Conservation (phyloP, 1,140 invertebrate species). For the Sminthurinus signatus region DNA sequence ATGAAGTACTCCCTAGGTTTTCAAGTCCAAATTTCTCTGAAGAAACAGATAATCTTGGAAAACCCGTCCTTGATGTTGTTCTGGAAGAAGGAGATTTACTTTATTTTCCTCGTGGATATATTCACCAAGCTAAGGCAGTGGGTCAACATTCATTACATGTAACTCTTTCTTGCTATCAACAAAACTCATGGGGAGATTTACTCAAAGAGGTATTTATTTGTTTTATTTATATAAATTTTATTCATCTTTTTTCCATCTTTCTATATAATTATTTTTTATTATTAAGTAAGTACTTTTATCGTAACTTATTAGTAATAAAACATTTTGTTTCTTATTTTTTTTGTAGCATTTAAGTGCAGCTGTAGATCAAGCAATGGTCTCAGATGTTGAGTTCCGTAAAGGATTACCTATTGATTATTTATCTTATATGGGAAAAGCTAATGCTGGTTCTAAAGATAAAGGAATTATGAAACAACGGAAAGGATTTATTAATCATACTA, state of each 20-base stretch:
- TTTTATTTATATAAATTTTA: neutral
- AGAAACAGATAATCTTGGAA: constrained; percentile 58
- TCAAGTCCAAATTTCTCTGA: constrained; percentile 78
- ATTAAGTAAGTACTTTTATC: too few species aligned
- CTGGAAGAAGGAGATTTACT: constrained; percentile 82
- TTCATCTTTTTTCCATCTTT: neutral
- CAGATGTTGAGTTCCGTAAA: constrained; percentile 64
- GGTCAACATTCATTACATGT: constrained; percentile 83
- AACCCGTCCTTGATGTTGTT: constrained; percentile 72
- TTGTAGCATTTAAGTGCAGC: constrained; percentile 52
- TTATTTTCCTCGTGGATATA: constrained; percentile 70
- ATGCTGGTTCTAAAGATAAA: constrained; percentile 48
- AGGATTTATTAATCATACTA: constrained; percentile 55
- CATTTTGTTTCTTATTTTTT: constrained; percentile 9
- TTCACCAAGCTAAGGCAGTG: constrained; percentile 80
- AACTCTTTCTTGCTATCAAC: constrained; percentile 86
- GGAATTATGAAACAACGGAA: constrained; percentile 48
- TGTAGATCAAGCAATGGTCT: constrained; percentile 61
- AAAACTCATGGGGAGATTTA: constrained; percentile 81
- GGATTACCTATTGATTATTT: constrained; percentile 76
- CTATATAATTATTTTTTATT: too few species aligned
- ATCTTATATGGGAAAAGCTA: constrained; percentile 61
- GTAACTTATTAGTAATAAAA: neutral
- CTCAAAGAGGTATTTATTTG: constrained; percentile 58
- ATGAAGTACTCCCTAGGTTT: constrained; percentile 64